Evolutionary conservation across 1,140 invertebrate species (phyloP).

Genomic region (Scaptomyza montana): DNA sequence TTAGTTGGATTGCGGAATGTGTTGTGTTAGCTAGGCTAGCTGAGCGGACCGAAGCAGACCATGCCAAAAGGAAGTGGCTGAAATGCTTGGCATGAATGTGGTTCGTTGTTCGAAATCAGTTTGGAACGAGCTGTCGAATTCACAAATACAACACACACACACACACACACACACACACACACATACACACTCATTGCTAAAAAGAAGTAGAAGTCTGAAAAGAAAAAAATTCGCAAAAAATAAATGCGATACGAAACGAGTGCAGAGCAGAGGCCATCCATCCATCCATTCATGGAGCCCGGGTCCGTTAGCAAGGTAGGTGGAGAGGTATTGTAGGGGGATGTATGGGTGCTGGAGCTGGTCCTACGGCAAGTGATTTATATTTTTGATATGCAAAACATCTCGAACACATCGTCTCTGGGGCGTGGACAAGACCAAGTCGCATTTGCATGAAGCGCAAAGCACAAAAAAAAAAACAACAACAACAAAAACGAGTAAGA

Average conservation of each 20-base stretch:
- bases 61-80: constrained; percentile 8
- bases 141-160: constrained; percentile 29
- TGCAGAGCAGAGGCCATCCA: constrained; percentile 42
- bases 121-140: constrained; percentile 60
- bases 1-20: constrained; percentile 16
- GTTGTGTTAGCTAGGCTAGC: constrained; percentile 1
- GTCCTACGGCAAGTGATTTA: constrained; percentile 80
- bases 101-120: constrained; percentile 42
- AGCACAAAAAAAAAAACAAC: neutral
- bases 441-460: constrained; percentile 39
- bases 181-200: constrained; percentile 5
- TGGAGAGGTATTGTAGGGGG: neutral
- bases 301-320: constrained; percentile 35
- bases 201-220: constrained; percentile 4
- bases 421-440: constrained; percentile 64
- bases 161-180: constrained; percentile 11
- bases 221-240: constrained; percentile 32
- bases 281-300: constrained; percentile 40
- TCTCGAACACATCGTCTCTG: constrained; percentile 66
- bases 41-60: constrained; percentile 13
- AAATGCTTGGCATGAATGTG: constrained; percentile 29
- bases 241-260: constrained; percentile 38
- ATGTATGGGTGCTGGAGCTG: constrained; percentile 43
- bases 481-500: neutral
- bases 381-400: constrained; percentile 82